Conservation (phyloP, 2,888 invertebrate species). For the Phortica okadai region DNA sequence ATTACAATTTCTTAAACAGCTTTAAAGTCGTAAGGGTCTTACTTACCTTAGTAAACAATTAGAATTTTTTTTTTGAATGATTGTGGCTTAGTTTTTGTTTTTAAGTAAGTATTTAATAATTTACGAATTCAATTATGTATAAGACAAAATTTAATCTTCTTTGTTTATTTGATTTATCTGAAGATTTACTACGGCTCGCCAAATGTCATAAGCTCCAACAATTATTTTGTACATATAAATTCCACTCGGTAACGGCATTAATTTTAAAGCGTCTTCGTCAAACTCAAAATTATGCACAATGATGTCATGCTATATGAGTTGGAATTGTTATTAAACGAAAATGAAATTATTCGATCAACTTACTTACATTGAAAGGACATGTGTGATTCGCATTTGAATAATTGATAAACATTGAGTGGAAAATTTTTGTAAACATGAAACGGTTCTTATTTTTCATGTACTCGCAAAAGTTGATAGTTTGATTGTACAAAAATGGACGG, state of each 20-base stretch:
- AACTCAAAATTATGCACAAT: not conserved
- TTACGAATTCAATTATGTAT: no score
- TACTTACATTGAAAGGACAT: slow-evolving; percentile 6
- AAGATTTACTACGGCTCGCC: not conserved
- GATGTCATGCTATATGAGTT: not conserved
- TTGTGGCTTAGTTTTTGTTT: no score
- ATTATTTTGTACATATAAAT: not conserved
- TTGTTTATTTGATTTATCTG: not conserved
- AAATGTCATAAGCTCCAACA: not conserved
- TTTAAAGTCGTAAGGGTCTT: no score
- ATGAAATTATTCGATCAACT: not conserved
- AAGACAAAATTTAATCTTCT: not conserved
- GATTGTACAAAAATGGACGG: slow-evolving; percentile 7
- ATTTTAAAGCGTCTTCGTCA: not conserved
- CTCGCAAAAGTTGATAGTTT: not conserved
- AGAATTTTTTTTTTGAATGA: no score
- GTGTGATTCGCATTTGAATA: not conserved
- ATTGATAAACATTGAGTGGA: not conserved
- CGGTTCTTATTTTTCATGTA: not conserved
- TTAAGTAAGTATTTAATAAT: no score
- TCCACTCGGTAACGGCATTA: not conserved
- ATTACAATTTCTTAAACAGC: no score
- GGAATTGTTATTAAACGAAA: not conserved
- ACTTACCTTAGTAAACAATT: no score
- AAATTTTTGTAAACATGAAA: not conserved